These are phyloP conservation scores for Idris sp. DNA, from an alignment of 1,140 invertebrate species.

Conservation along the genomic window DNA sequence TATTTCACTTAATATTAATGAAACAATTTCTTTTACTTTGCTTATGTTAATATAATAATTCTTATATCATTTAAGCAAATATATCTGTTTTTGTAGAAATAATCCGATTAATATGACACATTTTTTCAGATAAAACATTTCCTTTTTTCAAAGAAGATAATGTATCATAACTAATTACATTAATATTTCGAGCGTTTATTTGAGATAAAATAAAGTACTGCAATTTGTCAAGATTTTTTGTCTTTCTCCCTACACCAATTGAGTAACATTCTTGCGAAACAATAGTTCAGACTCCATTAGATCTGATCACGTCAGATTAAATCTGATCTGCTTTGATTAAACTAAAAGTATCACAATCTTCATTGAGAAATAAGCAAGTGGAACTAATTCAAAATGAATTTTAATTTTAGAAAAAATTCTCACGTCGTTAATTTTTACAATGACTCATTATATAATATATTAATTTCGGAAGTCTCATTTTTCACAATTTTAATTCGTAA, in stretches of 20 bases:
- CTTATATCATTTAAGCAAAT: too few relatives aligned
- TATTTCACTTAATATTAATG: too few relatives aligned
- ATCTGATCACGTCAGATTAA: conserved; percentile 54
- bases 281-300: conserved; percentile 57
- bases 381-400: conserved; percentile 40
- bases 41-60: too few relatives aligned
- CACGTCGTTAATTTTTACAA: too few relatives aligned
- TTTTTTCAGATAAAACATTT: conserved; percentile 19
- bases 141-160: conserved; percentile 27
- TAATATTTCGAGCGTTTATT: conserved; percentile 29
- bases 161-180: conserved; percentile 48
- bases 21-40: too few relatives aligned
- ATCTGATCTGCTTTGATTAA: conserved; percentile 53
- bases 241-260: conserved; percentile 27
- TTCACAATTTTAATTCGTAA: too few relatives aligned
- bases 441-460: too few relatives aligned
- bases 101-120: not conserved
- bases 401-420: not conserved
- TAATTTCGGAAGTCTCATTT: too few relatives aligned
- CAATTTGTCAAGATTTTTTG: conserved; percentile 49
- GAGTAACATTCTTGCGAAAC: conserved; percentile 60
- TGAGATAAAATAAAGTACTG: conserved; percentile 35
- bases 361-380: conserved; percentile 32
- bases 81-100: too few relatives aligned
- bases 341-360: conserved; percentile 39